Evolutionary conservation across 2,797 vertebrate genomes (phyloP).

Genomic region (Anniella stebbinsi): DNA sequence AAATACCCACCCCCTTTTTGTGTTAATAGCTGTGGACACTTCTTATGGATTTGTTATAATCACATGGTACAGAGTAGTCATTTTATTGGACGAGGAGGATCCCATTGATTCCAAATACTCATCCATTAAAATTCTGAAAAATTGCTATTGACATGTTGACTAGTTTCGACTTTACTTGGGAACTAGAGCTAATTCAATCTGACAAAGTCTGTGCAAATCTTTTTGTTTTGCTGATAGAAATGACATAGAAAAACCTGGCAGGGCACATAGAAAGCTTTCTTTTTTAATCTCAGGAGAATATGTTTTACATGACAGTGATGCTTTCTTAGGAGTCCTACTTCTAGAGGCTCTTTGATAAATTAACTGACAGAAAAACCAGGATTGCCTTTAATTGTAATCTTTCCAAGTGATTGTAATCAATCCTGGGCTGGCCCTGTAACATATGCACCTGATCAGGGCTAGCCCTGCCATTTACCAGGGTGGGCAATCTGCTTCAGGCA

Average conservation of each 20-base stretch:
- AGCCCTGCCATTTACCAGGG: too few relatives aligned
- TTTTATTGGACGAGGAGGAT: neutral
- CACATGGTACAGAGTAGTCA: neutral
- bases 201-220: neutral
- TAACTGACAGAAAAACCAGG: neutral
- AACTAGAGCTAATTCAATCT: neutral
- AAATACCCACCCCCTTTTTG: neutral
- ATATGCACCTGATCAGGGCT: too few relatives aligned
- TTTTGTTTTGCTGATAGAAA: neutral
- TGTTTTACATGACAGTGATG: neutral
- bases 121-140: neutral
- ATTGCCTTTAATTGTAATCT: neutral
- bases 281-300: neutral
- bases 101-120: neutral
- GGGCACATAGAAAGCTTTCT: neutral
- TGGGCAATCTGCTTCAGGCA: too few relatives aligned
- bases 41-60: neutral
- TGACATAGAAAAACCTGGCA: neutral
- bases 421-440: too few relatives aligned
- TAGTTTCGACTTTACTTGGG: neutral
- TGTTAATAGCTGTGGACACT: neutral
- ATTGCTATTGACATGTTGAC: constrained; percentile 4
- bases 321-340: neutral
- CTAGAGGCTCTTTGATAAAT: neutral
- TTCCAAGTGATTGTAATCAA: neutral